A percentile compares a stretch with the other conserved stretches of the same genome.
These are phyloP conservation scores for Cisticola juncidis DNA, from an alignment of 2,113 vertebrate species.

Conservation along the genomic window DNA sequence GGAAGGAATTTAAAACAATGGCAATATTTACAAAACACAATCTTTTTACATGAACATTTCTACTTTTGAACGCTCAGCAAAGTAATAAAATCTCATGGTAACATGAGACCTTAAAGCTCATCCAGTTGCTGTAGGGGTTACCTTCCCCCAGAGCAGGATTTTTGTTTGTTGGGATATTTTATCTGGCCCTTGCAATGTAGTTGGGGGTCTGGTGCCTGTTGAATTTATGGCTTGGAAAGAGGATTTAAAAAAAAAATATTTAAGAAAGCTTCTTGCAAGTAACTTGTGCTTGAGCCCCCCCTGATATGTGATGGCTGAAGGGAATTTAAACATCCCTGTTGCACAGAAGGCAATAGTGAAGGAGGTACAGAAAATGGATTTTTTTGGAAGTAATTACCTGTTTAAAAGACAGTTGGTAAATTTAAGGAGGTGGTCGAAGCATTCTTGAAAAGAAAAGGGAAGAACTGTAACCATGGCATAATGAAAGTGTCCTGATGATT, in stretches of 20 bases:
- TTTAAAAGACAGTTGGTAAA: neutral
- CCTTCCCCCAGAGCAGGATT: neutral
- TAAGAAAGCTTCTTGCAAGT: neutral
- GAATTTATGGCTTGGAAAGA: neutral
- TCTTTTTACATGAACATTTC: too few species aligned
- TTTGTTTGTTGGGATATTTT: neutral
- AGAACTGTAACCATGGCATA: neutral
- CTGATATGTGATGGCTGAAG: neutral
- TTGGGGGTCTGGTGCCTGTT: neutral
- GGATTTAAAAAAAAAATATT: neutral
- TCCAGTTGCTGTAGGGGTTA: neutral
- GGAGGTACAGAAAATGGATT: neutral
- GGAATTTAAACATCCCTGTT: neutral
- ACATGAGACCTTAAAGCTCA: neutral
- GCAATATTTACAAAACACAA: too few species aligned
- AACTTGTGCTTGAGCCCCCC: neutral
- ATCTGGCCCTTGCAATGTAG: neutral
- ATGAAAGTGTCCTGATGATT: neutral
- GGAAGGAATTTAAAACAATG: too few species aligned
- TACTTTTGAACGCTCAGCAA: too few species aligned
- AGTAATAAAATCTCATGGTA: too few species aligned
- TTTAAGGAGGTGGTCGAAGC: neutral
- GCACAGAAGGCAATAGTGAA: neutral
- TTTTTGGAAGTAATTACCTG: neutral
- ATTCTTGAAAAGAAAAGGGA: neutral